Conservation (phyloP, 1,140 invertebrate genomes). For the Patella vulgata region DNA sequence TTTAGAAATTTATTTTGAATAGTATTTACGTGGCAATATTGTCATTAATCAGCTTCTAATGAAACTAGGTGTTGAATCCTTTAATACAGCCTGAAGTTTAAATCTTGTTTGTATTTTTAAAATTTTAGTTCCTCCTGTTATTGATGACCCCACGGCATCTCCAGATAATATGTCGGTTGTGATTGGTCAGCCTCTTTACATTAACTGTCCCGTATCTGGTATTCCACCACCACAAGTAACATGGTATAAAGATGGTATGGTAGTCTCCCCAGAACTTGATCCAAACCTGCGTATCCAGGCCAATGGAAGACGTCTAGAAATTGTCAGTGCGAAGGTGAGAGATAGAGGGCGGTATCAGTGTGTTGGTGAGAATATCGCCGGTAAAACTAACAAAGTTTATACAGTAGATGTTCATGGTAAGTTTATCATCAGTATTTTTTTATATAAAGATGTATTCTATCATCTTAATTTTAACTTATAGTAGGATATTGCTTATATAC, state of each 20-base stretch:
- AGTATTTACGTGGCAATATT: too few relatives aligned
- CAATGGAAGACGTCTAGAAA: conserved; percentile 51
- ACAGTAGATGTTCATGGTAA: conserved; percentile 61
- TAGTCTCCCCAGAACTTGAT: conserved; percentile 39
- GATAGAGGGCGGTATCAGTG: conserved; percentile 69
- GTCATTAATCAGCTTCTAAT: too few relatives aligned
- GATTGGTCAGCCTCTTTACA: conserved; percentile 47
- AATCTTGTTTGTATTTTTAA: too few relatives aligned
- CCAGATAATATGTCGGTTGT: conserved; percentile 46
- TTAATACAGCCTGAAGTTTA: too few relatives aligned
- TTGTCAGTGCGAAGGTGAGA: conserved; percentile 47
- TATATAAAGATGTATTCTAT: neutral
- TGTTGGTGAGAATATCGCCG: conserved; percentile 67
- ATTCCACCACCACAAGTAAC: conserved; percentile 64
- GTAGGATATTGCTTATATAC: neutral
- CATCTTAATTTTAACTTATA: neutral
- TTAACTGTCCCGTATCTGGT: conserved; percentile 67
- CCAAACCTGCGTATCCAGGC: conserved; percentile 42
- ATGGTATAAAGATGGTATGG: conserved; percentile 58
- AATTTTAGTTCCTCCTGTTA: conserved; percentile 49
- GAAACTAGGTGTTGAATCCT: too few relatives aligned
- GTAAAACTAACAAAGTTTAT: conserved; percentile 48
- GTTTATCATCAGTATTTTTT: neutral
- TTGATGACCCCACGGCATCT: conserved; percentile 38
- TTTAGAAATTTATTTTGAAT: too few relatives aligned